These are phyloP conservation scores for Plumapathes pennacea DNA, from an alignment of 92 coral and sea anemone genomes.

Conservation along the genomic window DNA sequence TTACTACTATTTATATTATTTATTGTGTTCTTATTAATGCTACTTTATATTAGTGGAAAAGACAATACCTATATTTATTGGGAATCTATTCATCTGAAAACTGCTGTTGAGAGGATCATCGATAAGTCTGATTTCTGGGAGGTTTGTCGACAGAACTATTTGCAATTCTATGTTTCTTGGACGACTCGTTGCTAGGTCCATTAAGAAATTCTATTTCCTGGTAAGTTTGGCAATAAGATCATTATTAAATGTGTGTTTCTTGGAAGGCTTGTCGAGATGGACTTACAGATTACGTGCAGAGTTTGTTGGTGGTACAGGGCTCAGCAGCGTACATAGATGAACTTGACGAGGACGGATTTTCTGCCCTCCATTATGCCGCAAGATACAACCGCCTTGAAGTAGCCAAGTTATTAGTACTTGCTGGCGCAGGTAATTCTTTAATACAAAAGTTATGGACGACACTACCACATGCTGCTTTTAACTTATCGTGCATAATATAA, in stretches of 20 bases:
- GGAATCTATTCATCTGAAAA: too few species aligned
- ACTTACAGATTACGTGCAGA: constrained; percentile 32
- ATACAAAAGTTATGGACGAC: too few species aligned
- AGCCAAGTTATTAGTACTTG: constrained; percentile 39
- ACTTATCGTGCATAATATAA: too few species aligned
- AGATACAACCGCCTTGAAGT: constrained; percentile 62
- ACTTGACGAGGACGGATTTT: constrained; percentile 65
- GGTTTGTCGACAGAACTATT: not conserved
- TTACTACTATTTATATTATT: too few species aligned
- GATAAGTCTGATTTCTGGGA: not conserved
- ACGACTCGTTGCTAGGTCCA: too few species aligned
- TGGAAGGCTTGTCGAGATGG: constrained; percentile 80
- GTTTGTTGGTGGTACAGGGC: constrained; percentile 17
- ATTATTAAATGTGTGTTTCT: not conserved
- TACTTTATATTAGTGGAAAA: too few species aligned
- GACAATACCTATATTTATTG: too few species aligned
- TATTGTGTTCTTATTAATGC: too few species aligned
- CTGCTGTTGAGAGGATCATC: not conserved
- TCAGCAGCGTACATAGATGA: constrained; percentile 6
- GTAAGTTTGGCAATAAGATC: not conserved
- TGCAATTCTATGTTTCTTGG: not conserved
- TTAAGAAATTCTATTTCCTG: not conserved
- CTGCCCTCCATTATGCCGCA: constrained; percentile 83
- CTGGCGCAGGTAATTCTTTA: constrained; percentile 78
- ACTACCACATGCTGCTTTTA: too few species aligned